Evolutionary conservation across 2,888 invertebrate genomes (phyloP).

Genomic region (Drosophila mimetica): DNA sequence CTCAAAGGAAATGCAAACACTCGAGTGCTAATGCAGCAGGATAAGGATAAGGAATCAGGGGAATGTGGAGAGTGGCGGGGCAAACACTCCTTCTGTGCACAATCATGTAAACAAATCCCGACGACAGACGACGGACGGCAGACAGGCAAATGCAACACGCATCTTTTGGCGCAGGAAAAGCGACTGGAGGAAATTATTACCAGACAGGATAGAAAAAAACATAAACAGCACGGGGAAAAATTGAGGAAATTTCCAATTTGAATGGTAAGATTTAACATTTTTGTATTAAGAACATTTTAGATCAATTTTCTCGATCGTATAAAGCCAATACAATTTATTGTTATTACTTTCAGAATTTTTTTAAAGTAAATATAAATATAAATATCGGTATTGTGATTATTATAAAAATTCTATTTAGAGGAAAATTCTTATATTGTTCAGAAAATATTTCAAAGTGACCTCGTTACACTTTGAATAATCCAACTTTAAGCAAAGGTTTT

Average conservation of each 20-base stretch:
- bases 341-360: too few species aligned
- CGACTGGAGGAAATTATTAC: conserved; percentile 57
- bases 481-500: neutral
- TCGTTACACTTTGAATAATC: neutral
- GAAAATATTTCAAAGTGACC: too few species aligned
- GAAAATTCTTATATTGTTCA: too few species aligned
- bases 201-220: conserved; percentile 25
- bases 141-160: conserved; percentile 64
- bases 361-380: too few species aligned
- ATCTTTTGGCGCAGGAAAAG: conserved; percentile 48
- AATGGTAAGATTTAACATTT: neutral
- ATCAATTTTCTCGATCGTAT: too few species aligned
- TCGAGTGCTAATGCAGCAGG: conserved; percentile 57
- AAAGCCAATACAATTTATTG: too few species aligned
- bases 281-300: too few species aligned
- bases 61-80: neutral
- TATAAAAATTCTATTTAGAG: too few species aligned
- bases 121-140: conserved; percentile 26
- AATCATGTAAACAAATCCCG: conserved; percentile 75
- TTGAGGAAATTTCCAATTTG: neutral
- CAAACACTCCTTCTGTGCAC: conserved; percentile 46
- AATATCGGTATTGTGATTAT: too few species aligned
- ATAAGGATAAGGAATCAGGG: neutral
- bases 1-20: conserved; percentile 63
- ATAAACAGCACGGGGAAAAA: neutral